Evolutionary conservation across 2,888 invertebrate species (phyloP), one percentile per base, ranked within the genome.

Genomic region (Drosophila macrothrix): DNA sequence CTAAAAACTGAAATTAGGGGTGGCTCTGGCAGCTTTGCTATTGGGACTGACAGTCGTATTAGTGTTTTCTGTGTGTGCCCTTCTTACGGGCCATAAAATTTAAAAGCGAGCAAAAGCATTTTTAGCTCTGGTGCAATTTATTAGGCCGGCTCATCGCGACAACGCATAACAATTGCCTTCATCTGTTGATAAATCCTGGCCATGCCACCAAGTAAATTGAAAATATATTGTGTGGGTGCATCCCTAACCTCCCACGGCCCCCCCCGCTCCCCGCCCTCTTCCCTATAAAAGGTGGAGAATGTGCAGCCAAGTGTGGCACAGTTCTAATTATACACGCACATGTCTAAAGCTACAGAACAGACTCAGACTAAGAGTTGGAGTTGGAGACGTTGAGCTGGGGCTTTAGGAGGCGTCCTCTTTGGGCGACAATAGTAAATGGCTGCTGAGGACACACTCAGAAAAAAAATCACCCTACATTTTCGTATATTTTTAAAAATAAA

Each of bases 181-280:
- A 86, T 86, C 85, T 86, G 90, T 90, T 90, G 90, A 86, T 86
- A 86, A 86, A 86, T 86, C 90, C 85, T 84, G 89, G 85, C 90
- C 88, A 84, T 77, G 81, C 73, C 88, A 90, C 85, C 85, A 86
- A 86, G 85, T 89, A 86, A 86, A 86, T 86, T 86, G 85, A 86
- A 86, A 89, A 86, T 89, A 87, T 86, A 74, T 64, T 64, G 63
- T 71, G 50, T 72, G 76, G 56, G 53, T 46, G 43, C 52, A 33
- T 46, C 46, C 41, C 10, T 2, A n/a, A 41, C 37, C 5, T 0
- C 16, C 16, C 4, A 10, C 10, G 7, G 19, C 2, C 16, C 0
- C 33, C 4, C 12, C n/a, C 16, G 0, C 37, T n/a, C 37, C 5
- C 16, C 37, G 6, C 37, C 43, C 12, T 6, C 43, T 12, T 14